phyloP scores from a whole-genome alignment of 23 tunicate genomes.

The Ascidia mentula region DNA sequence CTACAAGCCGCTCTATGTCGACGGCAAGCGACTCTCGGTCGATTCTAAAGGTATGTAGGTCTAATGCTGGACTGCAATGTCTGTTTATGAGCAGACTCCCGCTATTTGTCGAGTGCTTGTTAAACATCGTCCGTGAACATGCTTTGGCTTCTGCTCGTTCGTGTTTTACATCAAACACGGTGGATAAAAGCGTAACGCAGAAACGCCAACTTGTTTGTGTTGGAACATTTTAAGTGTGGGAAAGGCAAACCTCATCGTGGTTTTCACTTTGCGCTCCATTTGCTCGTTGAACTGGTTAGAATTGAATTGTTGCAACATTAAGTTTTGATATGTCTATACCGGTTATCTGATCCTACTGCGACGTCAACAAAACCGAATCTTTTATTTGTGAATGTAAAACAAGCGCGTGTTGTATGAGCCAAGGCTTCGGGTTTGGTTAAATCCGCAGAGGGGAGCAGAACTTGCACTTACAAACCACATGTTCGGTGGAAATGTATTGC shows the following conservation, averaged over 20 bases:
- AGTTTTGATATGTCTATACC: no score
- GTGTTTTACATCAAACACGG: neutral
- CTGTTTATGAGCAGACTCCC: no score
- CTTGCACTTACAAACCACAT: constrained; percentile 8
- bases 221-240: neutral
- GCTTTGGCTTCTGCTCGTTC: neutral
- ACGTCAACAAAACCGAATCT: no score
- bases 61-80: no score
- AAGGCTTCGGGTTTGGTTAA: no score
- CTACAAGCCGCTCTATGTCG: constrained; percentile 23
- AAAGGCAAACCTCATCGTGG: neutral
- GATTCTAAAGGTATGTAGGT: neutral
- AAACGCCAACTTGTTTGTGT: neutral
- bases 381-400: no score
- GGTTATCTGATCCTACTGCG: no score
- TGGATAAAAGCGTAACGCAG: neutral
- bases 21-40: neutral
- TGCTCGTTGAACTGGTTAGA: neutral
- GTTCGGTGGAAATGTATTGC: no score
- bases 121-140: neutral
- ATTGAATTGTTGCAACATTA: neutral
- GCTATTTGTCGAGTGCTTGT: neutral
- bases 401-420: no score
- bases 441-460: neutral
- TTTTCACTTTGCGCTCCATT: neutral